Conservation (phyloP, 2,797 vertebrate species). For the Cottoperca gobio region DNA sequence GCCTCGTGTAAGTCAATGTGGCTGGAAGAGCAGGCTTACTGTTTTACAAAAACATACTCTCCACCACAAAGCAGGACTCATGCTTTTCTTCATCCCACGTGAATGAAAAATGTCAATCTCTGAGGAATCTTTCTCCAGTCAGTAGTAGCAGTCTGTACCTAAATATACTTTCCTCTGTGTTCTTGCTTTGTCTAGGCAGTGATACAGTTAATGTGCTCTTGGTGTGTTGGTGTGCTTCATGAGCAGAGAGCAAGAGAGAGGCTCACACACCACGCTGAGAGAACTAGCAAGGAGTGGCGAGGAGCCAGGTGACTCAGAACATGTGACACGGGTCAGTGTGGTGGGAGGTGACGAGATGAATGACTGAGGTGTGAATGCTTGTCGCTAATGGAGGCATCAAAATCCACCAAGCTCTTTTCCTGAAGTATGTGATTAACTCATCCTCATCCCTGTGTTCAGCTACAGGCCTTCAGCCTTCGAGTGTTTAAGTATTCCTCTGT, state of each 20-base stretch:
- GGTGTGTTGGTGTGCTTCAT: constrained; percentile 15
- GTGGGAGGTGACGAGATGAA: constrained; percentile 79
- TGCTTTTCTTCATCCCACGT: constrained; percentile 78
- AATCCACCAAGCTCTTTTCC: constrained; percentile 57
- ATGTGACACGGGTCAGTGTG: constrained; percentile 76
- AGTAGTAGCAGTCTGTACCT: constrained; percentile 79
- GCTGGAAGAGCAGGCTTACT: constrained; percentile 51
- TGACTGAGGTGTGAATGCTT: constrained; percentile 79
- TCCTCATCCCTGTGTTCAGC: constrained; percentile 26
- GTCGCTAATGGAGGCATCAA: constrained; percentile 75
- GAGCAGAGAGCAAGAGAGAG: constrained; percentile 36
- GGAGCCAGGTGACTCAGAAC: constrained; percentile 74
- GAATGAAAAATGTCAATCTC: constrained; percentile 66
- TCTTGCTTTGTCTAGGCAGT: constrained; percentile 55
- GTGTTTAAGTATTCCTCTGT: constrained; percentile 21
- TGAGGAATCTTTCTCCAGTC: constrained; percentile 72
- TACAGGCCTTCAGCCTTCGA: constrained; percentile 20
- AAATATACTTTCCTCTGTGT: constrained; percentile 74
- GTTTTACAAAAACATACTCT: constrained; percentile 59
- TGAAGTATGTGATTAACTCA: constrained; percentile 59
- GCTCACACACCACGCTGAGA: constrained; percentile 31
- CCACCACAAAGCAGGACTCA: constrained; percentile 67
- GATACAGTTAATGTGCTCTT: constrained; percentile 63
- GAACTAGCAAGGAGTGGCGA: constrained; percentile 47
- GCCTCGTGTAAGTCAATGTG: constrained; percentile 52